Evolutionary conservation across 1,140 invertebrate species (phyloP).

Genomic region (Hycleus cichorii): DNA sequence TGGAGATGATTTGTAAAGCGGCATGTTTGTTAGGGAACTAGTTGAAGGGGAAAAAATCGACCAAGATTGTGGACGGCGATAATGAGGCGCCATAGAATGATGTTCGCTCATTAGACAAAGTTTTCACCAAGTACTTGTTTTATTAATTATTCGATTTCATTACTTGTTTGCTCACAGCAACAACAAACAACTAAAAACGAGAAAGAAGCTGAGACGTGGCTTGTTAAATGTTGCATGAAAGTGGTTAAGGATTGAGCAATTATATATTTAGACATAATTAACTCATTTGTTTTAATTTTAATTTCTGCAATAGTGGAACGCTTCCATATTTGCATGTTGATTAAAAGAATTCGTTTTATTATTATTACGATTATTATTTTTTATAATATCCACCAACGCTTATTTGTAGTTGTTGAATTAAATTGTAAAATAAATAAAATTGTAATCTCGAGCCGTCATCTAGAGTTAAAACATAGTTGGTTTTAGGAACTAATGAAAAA

Average conservation of each 20-base stretch:
- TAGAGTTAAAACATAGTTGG: not conserved
- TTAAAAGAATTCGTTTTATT: too few species aligned
- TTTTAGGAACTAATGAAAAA: slow-evolving; percentile 17
- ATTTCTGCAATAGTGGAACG: too few species aligned
- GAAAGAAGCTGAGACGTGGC: not conserved
- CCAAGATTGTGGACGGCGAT: not conserved
- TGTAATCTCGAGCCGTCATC: slow-evolving; percentile 6
- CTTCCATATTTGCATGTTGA: too few species aligned
- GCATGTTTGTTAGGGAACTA: too few species aligned
- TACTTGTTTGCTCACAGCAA: not conserved
- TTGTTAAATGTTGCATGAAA: slow-evolving; percentile 17
- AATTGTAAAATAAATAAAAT: slow-evolving; percentile 9
- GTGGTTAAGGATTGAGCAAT: slow-evolving; percentile 10
- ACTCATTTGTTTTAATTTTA: not conserved
- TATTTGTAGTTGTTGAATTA: not conserved
- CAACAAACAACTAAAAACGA: too few species aligned
- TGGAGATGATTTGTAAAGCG: too few species aligned
- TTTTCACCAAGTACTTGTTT: slow-evolving; percentile 9
- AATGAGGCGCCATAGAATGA: slow-evolving; percentile 16
- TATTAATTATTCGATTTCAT: slow-evolving; percentile 18
- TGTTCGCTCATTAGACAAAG: slow-evolving; percentile 15
- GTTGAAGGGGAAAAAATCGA: too few species aligned
- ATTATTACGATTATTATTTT: too few species aligned
- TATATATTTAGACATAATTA: slow-evolving; percentile 8
- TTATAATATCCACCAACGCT: too few species aligned